Percentiles rank a stretch among this genome's conserved stretches.
These are phyloP conservation scores for Chelon auratus DNA, from an alignment of 2,797 vertebrate species.

Conservation along the genomic window DNA sequence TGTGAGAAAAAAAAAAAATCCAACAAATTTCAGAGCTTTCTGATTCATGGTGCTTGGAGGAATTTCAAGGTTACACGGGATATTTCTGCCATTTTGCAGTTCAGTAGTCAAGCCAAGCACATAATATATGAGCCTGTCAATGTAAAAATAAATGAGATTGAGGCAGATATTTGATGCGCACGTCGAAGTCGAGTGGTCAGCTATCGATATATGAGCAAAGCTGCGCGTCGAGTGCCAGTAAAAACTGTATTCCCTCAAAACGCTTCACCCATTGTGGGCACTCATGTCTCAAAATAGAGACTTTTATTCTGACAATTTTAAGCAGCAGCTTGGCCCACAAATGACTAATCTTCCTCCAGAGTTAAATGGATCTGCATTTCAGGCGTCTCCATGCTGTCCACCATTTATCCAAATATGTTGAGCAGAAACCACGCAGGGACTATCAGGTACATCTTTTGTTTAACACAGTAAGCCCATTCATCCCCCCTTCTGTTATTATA, in stretches of 20 bases:
- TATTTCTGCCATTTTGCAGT: constrained; percentile 30
- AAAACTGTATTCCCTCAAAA: constrained; percentile 54
- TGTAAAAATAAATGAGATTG: constrained; percentile 50
- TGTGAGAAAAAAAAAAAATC: constrained; percentile 14
- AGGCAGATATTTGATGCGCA: constrained; percentile 56
- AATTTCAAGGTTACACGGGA: constrained; percentile 40
- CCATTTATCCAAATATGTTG: constrained; percentile 72
- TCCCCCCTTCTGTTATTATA: constrained; percentile 71
- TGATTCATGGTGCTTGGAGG: constrained; percentile 33
- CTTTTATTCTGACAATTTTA: constrained; percentile 70
- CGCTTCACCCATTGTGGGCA: constrained; percentile 56
- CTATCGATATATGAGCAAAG: constrained; percentile 36
- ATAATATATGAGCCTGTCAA: constrained; percentile 40
- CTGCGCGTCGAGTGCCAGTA: constrained; percentile 35
- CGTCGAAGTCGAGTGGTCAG: constrained; percentile 45
- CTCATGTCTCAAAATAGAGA: constrained; percentile 68
- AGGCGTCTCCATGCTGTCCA: constrained; percentile 63
- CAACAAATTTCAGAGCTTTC: constrained; percentile 11
- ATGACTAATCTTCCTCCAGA: constrained; percentile 65
- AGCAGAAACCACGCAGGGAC: constrained; percentile 68
- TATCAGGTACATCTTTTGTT: constrained; percentile 77
- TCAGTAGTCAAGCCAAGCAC: constrained; percentile 28
- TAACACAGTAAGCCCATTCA: constrained; percentile 71
- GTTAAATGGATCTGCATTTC: constrained; percentile 61
- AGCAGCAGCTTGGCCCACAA: constrained; percentile 65